Percentiles rank a stretch among this genome's conserved stretches.
phyloP scores from a whole-genome alignment of 1,140 invertebrate genomes.

The Drosophila tsacasi region DNA sequence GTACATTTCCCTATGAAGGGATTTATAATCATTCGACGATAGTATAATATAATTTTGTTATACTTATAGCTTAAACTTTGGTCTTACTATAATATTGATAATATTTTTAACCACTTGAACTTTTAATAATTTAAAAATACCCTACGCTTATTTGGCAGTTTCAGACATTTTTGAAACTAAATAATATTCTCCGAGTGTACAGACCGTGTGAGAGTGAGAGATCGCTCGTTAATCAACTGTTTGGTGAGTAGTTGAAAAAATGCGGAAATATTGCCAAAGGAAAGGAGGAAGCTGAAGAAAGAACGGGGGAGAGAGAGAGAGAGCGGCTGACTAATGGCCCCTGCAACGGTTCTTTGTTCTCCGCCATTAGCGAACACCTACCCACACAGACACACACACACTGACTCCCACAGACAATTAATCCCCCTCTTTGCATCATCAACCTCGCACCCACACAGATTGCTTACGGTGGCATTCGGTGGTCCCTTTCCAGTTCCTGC shows the following conservation, averaged over 20 bases:
- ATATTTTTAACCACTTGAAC: too few species aligned
- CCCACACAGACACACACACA: conserved; percentile 5
- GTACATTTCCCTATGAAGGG: too few species aligned
- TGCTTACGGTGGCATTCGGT: conserved; percentile 22
- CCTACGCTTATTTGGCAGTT: neutral
- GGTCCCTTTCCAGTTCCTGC: conserved; percentile 10
- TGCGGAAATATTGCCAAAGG: conserved; percentile 42
- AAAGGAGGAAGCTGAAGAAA: neutral
- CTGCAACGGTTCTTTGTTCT: conserved; percentile 50
- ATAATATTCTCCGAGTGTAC: neutral
- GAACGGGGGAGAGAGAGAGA: neutral
- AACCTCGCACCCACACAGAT: conserved; percentile 10
- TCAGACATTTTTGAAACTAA: neutral
- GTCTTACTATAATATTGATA: neutral
- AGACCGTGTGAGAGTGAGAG: conserved; percentile 1
- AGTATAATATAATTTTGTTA: too few species aligned
- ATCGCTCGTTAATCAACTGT: conserved; percentile 43
- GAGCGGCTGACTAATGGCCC: conserved; percentile 44
- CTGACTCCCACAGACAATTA: conserved; percentile 22
- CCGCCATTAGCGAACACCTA: conserved; percentile 43
- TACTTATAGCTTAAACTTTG: too few species aligned
- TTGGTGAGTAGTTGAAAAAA: conserved; percentile 38
- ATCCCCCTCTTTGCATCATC: conserved; percentile 1
- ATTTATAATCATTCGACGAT: too few species aligned
- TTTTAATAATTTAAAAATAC: neutral